Evolutionary conservation across 2,888 invertebrate species (phyloP), one percentile per base, ranked within the genome.

Genomic region (Xylota segnis): DNA sequence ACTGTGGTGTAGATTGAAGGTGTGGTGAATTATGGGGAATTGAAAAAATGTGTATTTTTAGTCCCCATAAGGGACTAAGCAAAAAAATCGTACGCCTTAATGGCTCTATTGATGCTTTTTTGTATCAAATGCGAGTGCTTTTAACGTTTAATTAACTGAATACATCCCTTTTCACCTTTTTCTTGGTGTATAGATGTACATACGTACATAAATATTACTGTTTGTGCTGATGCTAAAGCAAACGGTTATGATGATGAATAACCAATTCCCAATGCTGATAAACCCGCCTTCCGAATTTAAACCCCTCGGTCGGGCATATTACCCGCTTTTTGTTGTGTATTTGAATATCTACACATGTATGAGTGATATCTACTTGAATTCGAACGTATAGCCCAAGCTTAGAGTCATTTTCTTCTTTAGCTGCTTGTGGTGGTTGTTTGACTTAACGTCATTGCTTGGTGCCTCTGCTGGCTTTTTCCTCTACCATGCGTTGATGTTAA

Each of bases 241-340:
- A 71, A 76, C 58, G 59, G 58, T 78, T 68, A 50, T 68, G 59
- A 58, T 71, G 68, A 74, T 78, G 63, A 84, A 78, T 63, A 56
- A 63, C 61, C 59, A 63, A 78, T 68, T 78, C 70, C 68, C 54
- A 56, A 43, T 58, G 45, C 56, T 45, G 45, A 32, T 23, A 58
- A 65, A 40, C 12, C 12, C 7, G 37, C 47, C 47, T 45, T 37
- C 16, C 32, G 34, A 27, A 18, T 70, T 40, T 23, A 40, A 52
- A 18, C 66, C 40, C 23, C 23, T n/a, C 47, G 16, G 45, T 32
- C 32, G 18, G 45, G 16, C 32, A n/a, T 9, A 50, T 50, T 50
- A 27, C n/a, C 5, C n/a, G 61, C 32, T 27, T 27, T n/a, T n/a
- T 66, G 14, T 65, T 32, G 1, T 45, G 29, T 16, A 23, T 32